Evolutionary conservation across 2,888 invertebrate genomes (phyloP).

Genomic region (Mycalesis mineus): DNA sequence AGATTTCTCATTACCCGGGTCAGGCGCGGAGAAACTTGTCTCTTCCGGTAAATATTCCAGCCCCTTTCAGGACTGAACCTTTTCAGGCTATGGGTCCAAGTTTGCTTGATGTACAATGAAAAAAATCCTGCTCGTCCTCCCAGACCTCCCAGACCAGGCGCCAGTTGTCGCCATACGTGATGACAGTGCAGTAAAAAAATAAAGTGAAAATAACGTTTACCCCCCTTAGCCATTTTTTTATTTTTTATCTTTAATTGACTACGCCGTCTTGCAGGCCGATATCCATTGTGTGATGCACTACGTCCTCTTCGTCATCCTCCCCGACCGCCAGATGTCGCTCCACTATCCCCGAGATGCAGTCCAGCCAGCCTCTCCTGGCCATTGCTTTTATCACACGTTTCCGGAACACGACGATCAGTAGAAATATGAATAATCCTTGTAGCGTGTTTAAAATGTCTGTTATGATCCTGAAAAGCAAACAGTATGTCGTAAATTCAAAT

Average conservation of each 20-base stretch:
- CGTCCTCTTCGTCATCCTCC: conserved; percentile 74
- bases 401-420: conserved; percentile 78
- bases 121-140: too few species aligned
- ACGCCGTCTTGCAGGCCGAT: conserved; percentile 38
- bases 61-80: too few species aligned
- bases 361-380: conserved; percentile 49
- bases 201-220: too few species aligned
- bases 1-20: too few species aligned
- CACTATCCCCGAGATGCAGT: conserved; percentile 47
- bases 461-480: conserved; percentile 65
- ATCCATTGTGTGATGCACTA: conserved; percentile 54
- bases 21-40: too few species aligned
- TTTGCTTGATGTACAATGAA: too few species aligned
- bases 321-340: conserved; percentile 51
- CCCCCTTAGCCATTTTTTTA: too few species aligned
- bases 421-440: conserved; percentile 80
- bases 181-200: too few species aligned
- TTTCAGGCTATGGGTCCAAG: too few species aligned
- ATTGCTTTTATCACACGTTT: conserved; percentile 68
- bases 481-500: not conserved
- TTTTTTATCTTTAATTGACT: not conserved
- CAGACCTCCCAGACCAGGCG: too few species aligned
- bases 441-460: conserved; percentile 79
- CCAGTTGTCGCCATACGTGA: too few species aligned
- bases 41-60: too few species aligned